A percentile compares a stretch with the other conserved stretches of the same genome.
These are phyloP conservation scores for Muscicapa adusta DNA, from an alignment of 2,113 vertebrate species.

Conservation along the genomic window DNA sequence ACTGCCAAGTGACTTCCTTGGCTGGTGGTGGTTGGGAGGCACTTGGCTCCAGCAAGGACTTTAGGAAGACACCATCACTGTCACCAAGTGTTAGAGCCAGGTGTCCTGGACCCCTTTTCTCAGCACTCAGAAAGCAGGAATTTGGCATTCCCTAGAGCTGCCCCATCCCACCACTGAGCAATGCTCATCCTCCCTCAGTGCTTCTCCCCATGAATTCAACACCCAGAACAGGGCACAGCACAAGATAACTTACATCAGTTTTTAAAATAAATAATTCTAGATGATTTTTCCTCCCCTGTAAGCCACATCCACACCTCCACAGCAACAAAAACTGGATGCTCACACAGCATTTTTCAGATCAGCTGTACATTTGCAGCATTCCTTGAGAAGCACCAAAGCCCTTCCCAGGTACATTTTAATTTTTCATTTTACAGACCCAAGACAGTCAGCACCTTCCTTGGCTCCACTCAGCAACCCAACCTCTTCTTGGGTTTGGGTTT, in stretches of 20 bases:
- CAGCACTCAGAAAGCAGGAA: not conserved
- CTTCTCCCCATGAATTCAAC: not conserved
- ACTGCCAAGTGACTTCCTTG: not conserved
- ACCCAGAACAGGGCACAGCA: rapidly evolving
- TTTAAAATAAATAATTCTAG: not conserved
- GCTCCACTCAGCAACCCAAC: rapidly evolving
- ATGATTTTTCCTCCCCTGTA: not conserved
- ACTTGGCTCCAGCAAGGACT: not conserved
- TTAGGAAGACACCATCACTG: not conserved
- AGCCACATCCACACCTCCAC: not conserved
- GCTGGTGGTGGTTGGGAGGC: not conserved
- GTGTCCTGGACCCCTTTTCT: not conserved
- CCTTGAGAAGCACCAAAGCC: not conserved
- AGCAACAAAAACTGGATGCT: not conserved
- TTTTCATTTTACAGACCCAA: not conserved
- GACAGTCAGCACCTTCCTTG: not conserved
- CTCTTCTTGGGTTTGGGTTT: not conserved
- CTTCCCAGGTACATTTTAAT: rapidly evolving
- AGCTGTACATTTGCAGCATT: not conserved
- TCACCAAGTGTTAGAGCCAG: not conserved
- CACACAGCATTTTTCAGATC: not conserved
- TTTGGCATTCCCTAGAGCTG: not conserved
- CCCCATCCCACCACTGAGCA: not conserved
- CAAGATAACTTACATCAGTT: not conserved
- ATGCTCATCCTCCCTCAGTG: rapidly evolving